phyloP scores from a whole-genome alignment of 1,140 invertebrate species.

The Drosophila jambulina region DNA sequence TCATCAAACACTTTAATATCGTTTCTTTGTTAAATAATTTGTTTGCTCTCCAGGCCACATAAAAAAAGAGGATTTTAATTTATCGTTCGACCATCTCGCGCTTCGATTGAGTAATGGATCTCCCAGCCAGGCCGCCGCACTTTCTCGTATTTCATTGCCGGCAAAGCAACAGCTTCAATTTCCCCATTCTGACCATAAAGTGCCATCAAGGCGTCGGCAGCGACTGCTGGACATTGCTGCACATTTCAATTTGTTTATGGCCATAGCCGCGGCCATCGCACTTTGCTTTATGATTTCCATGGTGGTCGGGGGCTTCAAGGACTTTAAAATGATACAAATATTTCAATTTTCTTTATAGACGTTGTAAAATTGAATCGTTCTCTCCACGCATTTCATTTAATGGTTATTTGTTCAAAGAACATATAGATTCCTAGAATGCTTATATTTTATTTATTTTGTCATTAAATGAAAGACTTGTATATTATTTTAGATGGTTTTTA shows the following conservation, averaged over 20 bases:
- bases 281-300: slow-evolving; percentile 64
- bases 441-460: neutral
- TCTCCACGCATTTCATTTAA: neutral
- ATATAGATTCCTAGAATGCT: neutral
- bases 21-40: slow-evolving; percentile 8
- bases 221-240: slow-evolving; percentile 39
- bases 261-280: slow-evolving; percentile 27
- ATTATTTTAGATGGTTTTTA: neutral
- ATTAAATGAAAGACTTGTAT: neutral
- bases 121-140: slow-evolving; percentile 23
- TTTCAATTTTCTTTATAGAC: slow-evolving; percentile 57
- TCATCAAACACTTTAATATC: slow-evolving; percentile 25
- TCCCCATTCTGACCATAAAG: slow-evolving; percentile 53
- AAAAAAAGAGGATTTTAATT: slow-evolving; percentile 35
- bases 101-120: slow-evolving; percentile 60
- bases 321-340: slow-evolving; percentile 47
- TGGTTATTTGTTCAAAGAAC: neutral
- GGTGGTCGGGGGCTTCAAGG: slow-evolving; percentile 11
- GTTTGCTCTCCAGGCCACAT: slow-evolving; percentile 1
- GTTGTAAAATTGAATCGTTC: slow-evolving; percentile 31
- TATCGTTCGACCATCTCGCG: slow-evolving; percentile 16
- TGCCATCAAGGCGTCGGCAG: slow-evolving; percentile 40
- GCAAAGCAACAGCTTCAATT: slow-evolving; percentile 52
- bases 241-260: slow-evolving; percentile 80
- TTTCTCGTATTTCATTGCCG: slow-evolving; percentile 63